phyloP scores from a whole-genome alignment of 1,140 invertebrate species.

The Ips typographus region DNA sequence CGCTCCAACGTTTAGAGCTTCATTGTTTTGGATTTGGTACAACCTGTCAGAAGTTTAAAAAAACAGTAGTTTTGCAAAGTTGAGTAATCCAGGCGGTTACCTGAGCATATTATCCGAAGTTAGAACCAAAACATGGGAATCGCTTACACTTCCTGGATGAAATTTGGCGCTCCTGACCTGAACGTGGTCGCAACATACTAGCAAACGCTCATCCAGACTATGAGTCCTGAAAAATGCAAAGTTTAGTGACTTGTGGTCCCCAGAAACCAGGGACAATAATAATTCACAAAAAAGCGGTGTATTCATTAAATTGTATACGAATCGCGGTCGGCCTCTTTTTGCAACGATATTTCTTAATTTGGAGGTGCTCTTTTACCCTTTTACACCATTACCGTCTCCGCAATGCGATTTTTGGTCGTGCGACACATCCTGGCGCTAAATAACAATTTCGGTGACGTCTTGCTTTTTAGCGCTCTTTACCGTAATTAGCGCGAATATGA shows the following conservation, averaged over 20 bases:
- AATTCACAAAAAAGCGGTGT: conserved; percentile 7
- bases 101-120: conserved; percentile 82
- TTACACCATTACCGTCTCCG: conserved; percentile 30
- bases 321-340: conserved; percentile 20
- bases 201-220: conserved; percentile 63
- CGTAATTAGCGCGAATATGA: conserved; percentile 32
- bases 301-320: not conserved
- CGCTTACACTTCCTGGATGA: conserved; percentile 78
- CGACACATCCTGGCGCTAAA: conserved; percentile 35
- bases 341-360: conserved; percentile 33
- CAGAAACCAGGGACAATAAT: conserved; percentile 1
- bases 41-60: conserved; percentile 45
- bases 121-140: conserved; percentile 75
- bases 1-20: conserved; percentile 54
- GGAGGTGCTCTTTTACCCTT: conserved; percentile 27
- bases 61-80: conserved; percentile 26
- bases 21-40: conserved; percentile 53
- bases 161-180: conserved; percentile 71
- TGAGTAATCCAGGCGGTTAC: conserved; percentile 50
- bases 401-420: conserved; percentile 33
- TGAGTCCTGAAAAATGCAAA: conserved; percentile 43
- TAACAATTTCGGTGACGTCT: conserved; percentile 34
- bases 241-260: not conserved
- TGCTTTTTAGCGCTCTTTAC: conserved; percentile 34
- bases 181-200: conserved; percentile 58